Base-by-base conservation (phyloP, 2,113 vertebrate species). In the Pelvicachromis taeniatus region DNA sequence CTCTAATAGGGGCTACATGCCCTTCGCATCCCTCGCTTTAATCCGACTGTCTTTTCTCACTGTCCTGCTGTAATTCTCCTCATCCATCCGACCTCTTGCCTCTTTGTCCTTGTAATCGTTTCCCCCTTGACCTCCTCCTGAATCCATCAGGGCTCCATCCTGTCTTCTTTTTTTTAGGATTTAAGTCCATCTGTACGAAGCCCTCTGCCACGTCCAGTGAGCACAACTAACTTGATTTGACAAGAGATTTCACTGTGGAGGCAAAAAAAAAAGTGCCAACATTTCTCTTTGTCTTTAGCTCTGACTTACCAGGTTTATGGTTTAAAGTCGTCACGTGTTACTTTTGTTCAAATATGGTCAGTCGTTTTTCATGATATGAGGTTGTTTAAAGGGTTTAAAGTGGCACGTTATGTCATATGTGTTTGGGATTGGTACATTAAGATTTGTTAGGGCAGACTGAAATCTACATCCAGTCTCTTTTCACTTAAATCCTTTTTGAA, bases 11-110 rank as follows among this genome's bases (percentile, higher is more conserved):
- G 11, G 52, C 84, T 14, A 5, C 86, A 86, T 68, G 26, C 63
- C 77, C 85, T 88, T 63, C 75, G 59, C 65, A 17, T 81, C 83
- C 55, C 59, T 86, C 4, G 45, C 77, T 92, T 83, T 86, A 77
- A 90, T 85, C 81, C 81, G 1, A n/a, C 81, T 70, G 65, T 81
- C 35, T 78, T 38, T 50, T 61, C 70, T 58, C 54, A 3, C 85
- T 10, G 85, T 87, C 82, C 73, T 80, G 82, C 38, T 79, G 59
- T 55, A 54, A 82, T 52, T 56, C 55, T 56, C 35, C 16, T n/a
- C 21, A 2, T 82, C 82, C 23, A 13, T 88, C 81, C 35, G 63
- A 19, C 82, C 82, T 65, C 77, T 53, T 26, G 17, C 23, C 80
- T 80, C 70, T 61, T 17, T 4, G 2, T 78, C 59, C 12, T 3